These are phyloP conservation scores for Trematocara macrostoma DNA, from an alignment of 2,113 vertebrate species.

Conservation along the genomic window DNA sequence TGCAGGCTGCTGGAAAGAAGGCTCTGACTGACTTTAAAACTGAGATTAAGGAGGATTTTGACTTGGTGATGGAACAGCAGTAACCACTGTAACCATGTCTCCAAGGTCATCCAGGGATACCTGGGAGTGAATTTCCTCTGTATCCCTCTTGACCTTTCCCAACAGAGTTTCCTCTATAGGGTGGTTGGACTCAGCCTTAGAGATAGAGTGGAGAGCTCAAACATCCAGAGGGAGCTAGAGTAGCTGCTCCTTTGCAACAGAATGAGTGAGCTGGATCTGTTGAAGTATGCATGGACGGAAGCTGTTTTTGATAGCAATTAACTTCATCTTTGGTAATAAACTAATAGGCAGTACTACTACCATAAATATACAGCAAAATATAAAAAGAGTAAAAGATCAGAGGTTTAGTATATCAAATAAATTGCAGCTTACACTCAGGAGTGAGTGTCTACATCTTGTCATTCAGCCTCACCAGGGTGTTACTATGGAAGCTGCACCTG, in stretches of 20 bases:
- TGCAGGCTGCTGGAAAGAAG: not conserved
- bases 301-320: not conserved
- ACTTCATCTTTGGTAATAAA: not conserved
- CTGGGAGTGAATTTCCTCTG: not conserved
- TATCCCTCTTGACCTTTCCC: not conserved
- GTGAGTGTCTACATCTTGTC: not conserved
- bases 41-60: not conserved
- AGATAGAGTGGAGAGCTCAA: not conserved
- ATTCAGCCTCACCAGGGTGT: not conserved
- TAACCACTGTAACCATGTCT: too few species aligned
- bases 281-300: not conserved
- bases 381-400: not conserved
- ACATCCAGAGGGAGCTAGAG: not conserved
- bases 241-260: not conserved
- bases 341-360: not conserved
- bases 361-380: not conserved
- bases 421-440: not conserved
- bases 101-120: not conserved
- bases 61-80: not conserved
- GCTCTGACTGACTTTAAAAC: not conserved
- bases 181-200: not conserved
- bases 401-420: not conserved
- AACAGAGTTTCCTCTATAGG: not conserved
- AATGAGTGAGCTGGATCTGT: not conserved
- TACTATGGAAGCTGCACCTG: not conserved